Evolutionary conservation across 2,888 invertebrate genomes (phyloP), one percentile per base, ranked within the genome.

Genomic region (Pheosia tremula): DNA sequence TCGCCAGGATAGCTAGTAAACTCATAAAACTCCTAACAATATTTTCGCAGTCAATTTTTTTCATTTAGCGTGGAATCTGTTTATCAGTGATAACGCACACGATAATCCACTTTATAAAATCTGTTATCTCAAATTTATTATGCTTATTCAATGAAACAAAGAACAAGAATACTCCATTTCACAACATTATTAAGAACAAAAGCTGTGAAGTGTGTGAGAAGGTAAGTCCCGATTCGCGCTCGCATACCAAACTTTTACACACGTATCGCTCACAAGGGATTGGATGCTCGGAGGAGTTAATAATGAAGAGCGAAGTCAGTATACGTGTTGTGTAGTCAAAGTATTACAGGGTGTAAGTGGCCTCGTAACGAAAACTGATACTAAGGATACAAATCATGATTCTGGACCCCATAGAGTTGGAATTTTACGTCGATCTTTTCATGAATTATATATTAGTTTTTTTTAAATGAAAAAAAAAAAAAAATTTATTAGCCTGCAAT

Each of bases 211-310:
- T 36, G 11, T 37, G 54, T 54, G 37, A 62, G 61, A 55, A 62
- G 62, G 60, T 58, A 58, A 55, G 61, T 58, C 58, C 60, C 64
- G 58, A 56, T 5, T 50, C 50, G 52, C 38, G 45, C 69, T 72
- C 75, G 69, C 65, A 73, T 73, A 45, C 59, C 60, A 8, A 74
- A 73, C 63, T 73, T 73, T 72, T 75, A 65, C 61, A 53, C 36
- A 64, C 61, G 64, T 62, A 63, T 57, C 56, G 55, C 65, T 43
- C 63, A 64, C 60, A 41, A 45, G 64, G 63, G 63, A 65, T 58
- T 56, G 47, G 55, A 11, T 56, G 53, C 63, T 64, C 57, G 58
- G 50, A 5, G 64, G 75, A 78, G 74, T 78, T 77, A 71, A 67
- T 72, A 72, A 64, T 65, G 68, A 63, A 68, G 60, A 58, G 59